Evolutionary conservation across 1,140 invertebrate genomes (phyloP).

Genomic region (Magallana ariakensis): DNA sequence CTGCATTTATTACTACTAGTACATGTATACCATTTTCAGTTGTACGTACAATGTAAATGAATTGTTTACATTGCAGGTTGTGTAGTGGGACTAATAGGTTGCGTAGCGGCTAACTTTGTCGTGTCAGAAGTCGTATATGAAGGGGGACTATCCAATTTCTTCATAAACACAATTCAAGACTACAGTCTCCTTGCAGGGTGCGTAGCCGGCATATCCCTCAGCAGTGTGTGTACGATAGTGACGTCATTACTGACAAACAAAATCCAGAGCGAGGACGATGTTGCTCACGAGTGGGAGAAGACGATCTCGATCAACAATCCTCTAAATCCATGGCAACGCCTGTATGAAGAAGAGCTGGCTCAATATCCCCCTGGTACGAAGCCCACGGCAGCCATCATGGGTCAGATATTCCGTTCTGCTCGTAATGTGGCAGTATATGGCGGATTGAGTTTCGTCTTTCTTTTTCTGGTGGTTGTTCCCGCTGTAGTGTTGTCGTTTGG

Average conservation of each 20-base stretch:
- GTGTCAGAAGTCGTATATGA: slow-evolving; percentile 65
- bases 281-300: slow-evolving; percentile 74
- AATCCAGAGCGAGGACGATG: slow-evolving; percentile 41
- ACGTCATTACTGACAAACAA: slow-evolving; percentile 42
- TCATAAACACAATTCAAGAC: slow-evolving; percentile 67
- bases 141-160: slow-evolving; percentile 66
- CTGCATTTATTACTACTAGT: no score
- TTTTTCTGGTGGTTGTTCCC: slow-evolving; percentile 56
- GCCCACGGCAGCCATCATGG: slow-evolving; percentile 53
- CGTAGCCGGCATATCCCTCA: slow-evolving; percentile 29
- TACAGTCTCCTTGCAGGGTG: slow-evolving; percentile 66
- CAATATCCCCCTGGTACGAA: slow-evolving; percentile 52
- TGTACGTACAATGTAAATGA: no score
- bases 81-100: slow-evolving; percentile 62
- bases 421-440: slow-evolving; percentile 49
- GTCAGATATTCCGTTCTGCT: slow-evolving; percentile 51
- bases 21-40: no score
- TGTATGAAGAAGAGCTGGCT: slow-evolving; percentile 72
- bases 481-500: slow-evolving; percentile 50
- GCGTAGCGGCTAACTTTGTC: slow-evolving; percentile 61
- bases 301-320: slow-evolving; percentile 79
- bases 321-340: slow-evolving; percentile 75
- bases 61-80: slow-evolving; percentile 61
- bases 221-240: slow-evolving; percentile 9
- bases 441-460: slow-evolving; percentile 44